A percentile compares a stretch with the other conserved stretches of the same genome.
Evolutionary conservation across 2,113 vertebrate genomes (phyloP).

Genomic region (Podiceps cristatus): DNA sequence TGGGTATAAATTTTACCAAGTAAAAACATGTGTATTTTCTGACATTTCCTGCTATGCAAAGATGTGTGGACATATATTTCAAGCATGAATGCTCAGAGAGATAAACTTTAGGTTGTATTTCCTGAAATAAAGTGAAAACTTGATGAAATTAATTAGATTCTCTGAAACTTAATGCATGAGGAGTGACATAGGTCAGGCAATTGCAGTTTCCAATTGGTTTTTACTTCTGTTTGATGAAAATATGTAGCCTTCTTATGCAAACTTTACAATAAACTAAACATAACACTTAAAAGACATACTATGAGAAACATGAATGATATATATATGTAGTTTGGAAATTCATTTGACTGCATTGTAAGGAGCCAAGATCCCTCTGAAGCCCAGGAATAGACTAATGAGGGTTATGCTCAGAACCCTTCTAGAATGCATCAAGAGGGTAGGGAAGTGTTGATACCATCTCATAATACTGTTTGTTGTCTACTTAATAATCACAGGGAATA

Average conservation of each 20-base stretch:
- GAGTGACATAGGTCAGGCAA: neutral
- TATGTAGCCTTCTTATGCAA: neutral
- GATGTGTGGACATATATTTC: neutral
- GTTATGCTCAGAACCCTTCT: neutral
- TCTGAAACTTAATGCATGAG: neutral
- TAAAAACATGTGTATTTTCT: neutral
- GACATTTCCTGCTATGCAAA: neutral
- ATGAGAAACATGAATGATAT: neutral
- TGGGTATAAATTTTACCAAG: neutral
- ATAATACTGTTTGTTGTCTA: neutral
- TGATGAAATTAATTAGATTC: neutral
- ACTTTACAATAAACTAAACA: neutral
- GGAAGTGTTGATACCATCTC: neutral
- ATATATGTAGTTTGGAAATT: neutral
- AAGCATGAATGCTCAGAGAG: neutral
- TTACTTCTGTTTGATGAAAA: neutral
- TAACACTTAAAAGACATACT: neutral
- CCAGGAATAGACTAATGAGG: neutral
- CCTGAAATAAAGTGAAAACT: neutral
- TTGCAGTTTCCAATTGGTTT: neutral
- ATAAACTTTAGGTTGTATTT: neutral
- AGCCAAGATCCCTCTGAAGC: neutral
- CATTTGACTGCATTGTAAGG: neutral
- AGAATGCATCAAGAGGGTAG: neutral
- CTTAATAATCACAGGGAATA: neutral